Evolutionary conservation across 2,797 vertebrate genomes (phyloP), one percentile per base, ranked within the genome.

Genomic region (Sebastes cheni): DNA sequence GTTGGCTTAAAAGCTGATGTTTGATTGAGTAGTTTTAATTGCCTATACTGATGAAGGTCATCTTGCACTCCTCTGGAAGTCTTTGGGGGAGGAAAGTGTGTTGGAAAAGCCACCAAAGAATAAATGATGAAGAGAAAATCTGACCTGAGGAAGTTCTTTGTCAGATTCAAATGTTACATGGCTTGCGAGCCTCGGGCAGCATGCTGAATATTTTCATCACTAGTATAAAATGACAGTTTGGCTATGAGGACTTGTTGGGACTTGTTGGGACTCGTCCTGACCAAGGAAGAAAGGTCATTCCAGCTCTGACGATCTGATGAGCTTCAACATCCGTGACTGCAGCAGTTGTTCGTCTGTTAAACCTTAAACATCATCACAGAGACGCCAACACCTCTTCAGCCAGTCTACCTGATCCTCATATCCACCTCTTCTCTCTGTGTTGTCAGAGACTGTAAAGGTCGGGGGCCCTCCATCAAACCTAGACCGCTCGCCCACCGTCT

Each of bases 261-360:
- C 39, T 42, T 18, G 42, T 52, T 52, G 50, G 50, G 50, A 52
- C 50, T 52, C 50, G 29, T 42, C 42, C 13, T 20, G 14, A 61
- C 58, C 6, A 1, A 39, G n/a, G 79, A 70, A 46, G 8, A 67
- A 65, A 85, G 70, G 46, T 84, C 69, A 42, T n/a, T 10, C 16
- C 5, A 22, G 23, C 13, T 39, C n/a, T 59, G 75, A 29, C 7
- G 5, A 10, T 72, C 58, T 14, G 72, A 72, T 42, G 34, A 54
- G 20, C 64, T 59, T 30, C 3, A 68, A 22, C 66, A 80, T 89
- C 87, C 23, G 8, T 70, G 29, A 84, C 69, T 67, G 68, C 65
- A 25, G 67, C 86, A 81, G 87, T 72, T 88, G 86, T 84, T 72
- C 59, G 1, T 74, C 72, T 88, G 36, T 87, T 85, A 90, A 92